A percentile compares a stretch with the other conserved stretches of the same genome.
Evolutionary conservation across 2,113 vertebrate genomes (phyloP).

Genomic region (Miniopterus natalensis): DNA sequence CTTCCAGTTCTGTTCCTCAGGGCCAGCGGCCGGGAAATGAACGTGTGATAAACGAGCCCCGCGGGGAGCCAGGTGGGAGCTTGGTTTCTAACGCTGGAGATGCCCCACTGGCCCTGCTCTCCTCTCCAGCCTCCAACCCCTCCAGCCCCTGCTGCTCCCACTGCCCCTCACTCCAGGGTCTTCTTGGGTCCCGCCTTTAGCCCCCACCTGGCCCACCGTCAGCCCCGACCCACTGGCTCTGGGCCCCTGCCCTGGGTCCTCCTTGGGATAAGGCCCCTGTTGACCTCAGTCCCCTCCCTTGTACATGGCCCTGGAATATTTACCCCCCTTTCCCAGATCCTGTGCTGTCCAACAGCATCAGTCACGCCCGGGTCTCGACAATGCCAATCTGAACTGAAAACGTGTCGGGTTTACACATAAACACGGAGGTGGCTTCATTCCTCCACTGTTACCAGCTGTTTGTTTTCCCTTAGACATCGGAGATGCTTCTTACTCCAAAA

Average conservation of each 20-base stretch:
- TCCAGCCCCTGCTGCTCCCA: not conserved
- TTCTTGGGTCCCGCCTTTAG: not conserved
- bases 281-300: constrained; percentile 18
- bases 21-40: not conserved
- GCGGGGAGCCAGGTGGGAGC: accelerated
- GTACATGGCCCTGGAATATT: not conserved
- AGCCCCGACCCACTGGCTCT: not conserved
- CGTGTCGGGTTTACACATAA: constrained; percentile 53
- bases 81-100: not conserved
- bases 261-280: not conserved
- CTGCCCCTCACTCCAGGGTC: not conserved
- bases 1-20: not conserved
- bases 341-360: constrained; percentile 63
- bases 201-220: not conserved
- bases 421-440: constrained; percentile 61
- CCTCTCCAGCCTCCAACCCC: accelerated
- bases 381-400: constrained; percentile 62
- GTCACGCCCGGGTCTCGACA: not conserved
- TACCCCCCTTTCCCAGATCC: not conserved
- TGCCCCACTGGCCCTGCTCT: accelerated
- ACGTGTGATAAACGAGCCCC: not conserved
- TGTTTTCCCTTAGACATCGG: not conserved
- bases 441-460: not conserved
- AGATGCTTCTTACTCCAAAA: not conserved
- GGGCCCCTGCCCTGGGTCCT: not conserved